Evolutionary conservation across 2,797 vertebrate species (phyloP).

Genomic region (Discoglossus pictus): DNA sequence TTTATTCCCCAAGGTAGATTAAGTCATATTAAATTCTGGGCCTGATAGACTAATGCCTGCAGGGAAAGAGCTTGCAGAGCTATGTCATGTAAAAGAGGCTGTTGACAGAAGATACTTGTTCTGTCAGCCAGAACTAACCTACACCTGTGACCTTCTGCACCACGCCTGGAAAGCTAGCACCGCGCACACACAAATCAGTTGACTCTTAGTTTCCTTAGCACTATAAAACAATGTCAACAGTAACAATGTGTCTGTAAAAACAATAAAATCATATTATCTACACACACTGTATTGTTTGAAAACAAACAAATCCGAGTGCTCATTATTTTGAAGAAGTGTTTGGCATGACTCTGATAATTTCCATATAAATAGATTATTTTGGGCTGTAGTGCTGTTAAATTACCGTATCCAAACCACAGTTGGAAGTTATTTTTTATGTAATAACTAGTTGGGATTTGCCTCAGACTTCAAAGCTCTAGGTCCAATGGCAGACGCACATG

Average conservation of each 20-base stretch:
- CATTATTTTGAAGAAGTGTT: conserved; percentile 4
- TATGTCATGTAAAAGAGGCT: conserved; percentile 40
- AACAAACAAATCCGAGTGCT: conserved; percentile 29
- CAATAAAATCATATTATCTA: conserved; percentile 41
- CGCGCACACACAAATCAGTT: conserved; percentile 27
- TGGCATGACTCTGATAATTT: conserved; percentile 3
- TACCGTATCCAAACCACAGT: background rate
- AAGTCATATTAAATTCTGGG: background rate
- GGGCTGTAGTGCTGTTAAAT: background rate
- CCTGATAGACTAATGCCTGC: background rate
- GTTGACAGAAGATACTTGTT: conserved; percentile 45
- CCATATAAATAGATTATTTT: background rate
- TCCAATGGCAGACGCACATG: too few species aligned
- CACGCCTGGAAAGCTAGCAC: conserved; percentile 28
- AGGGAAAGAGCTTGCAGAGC: conserved; percentile 22
- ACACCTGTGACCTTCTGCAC: conserved; percentile 44
- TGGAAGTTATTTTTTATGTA: too few species aligned
- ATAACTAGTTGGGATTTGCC: too few species aligned
- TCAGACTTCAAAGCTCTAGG: too few species aligned
- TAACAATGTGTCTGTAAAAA: conserved; percentile 50
- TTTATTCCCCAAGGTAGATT: conserved; percentile 10
- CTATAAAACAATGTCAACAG: conserved; percentile 46
- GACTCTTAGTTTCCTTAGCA: conserved; percentile 38
- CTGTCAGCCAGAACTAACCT: conserved; percentile 46
- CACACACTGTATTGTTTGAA: conserved; percentile 42